Conservation (phyloP, 1,140 invertebrate genomes). For the Ericerus pela region DNA sequence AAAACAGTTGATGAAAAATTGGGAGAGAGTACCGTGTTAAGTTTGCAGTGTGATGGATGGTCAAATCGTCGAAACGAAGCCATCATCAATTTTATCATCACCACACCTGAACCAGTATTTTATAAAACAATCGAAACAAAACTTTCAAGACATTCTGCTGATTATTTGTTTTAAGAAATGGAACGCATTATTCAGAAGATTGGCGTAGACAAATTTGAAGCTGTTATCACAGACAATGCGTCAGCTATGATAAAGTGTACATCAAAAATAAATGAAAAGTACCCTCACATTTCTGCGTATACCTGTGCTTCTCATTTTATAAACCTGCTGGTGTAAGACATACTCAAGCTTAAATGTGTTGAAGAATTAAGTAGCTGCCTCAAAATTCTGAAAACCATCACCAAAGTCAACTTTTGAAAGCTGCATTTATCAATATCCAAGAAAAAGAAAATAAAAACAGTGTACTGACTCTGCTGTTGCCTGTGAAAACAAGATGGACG, state of each 20-base stretch:
- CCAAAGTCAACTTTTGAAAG: constrained; percentile 6
- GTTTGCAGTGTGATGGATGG: constrained; percentile 27
- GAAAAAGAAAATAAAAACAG: not conserved
- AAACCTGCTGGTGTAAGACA: constrained; percentile 2
- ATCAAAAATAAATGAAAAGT: not conserved
- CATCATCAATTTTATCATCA: constrained; percentile 26
- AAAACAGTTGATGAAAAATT: not conserved
- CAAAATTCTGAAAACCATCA: too few species aligned
- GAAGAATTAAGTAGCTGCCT: too few species aligned
- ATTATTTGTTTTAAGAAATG: too few species aligned
- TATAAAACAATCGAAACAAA: constrained; percentile 22
- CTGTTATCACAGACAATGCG: constrained; percentile 24
- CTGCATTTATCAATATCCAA: too few species aligned
- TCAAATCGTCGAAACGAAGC: constrained; percentile 25
- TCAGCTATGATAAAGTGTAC: constrained; percentile 22
- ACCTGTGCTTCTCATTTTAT: constrained; percentile 2
- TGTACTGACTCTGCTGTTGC: constrained; percentile 15
- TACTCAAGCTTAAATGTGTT: not conserved
- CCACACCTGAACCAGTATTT: constrained; percentile 26
- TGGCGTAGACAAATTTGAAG: constrained; percentile 23
- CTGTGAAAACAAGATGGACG: constrained; percentile 16
- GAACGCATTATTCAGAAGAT: constrained; percentile 24
- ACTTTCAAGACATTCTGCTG: too few species aligned
- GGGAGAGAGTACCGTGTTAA: not conserved
- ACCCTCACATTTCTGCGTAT: constrained; percentile 1